Percentiles rank a stretch among this genome's conserved stretches.
Evolutionary conservation across 2,113 vertebrate genomes (phyloP).

Genomic region (Spea bombifrons): DNA sequence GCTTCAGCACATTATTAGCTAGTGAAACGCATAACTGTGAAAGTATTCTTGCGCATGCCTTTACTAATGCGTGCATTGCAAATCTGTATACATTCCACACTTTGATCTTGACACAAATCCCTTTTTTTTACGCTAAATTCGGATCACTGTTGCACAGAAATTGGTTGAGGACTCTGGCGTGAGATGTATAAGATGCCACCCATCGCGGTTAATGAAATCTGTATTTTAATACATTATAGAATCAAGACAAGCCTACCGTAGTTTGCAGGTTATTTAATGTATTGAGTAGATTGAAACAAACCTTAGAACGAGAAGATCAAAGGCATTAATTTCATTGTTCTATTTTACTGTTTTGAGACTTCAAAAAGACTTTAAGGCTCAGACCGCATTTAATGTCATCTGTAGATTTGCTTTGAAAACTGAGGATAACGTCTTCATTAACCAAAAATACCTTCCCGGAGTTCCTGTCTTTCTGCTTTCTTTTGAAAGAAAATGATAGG

Average conservation of each 20-base stretch:
- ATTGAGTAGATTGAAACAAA: constrained; percentile 75
- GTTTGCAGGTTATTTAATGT: constrained; percentile 64
- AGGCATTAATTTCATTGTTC: constrained; percentile 74
- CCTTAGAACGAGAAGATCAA: constrained; percentile 71
- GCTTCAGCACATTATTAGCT: constrained; percentile 65
- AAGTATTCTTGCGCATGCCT: constrained; percentile 55
- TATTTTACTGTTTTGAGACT: constrained; percentile 80
- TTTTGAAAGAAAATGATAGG: constrained; percentile 58
- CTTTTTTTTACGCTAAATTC: constrained; percentile 41
- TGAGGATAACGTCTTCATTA: constrained; percentile 76
- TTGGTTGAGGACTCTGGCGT: constrained; percentile 52
- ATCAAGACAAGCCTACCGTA: constrained; percentile 55
- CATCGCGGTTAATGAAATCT: constrained; percentile 54
- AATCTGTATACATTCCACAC: constrained; percentile 73
- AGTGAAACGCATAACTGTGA: constrained; percentile 42
- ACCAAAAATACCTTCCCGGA: constrained; percentile 67
- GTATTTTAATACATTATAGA: constrained; percentile 54
- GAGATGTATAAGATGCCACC: constrained; percentile 50
- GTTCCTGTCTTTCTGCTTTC: constrained; percentile 70
- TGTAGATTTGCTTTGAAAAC: constrained; percentile 80
- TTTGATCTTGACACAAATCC: constrained; percentile 73
- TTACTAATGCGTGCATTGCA: constrained; percentile 75
- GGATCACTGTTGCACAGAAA: constrained; percentile 54
- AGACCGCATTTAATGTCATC: constrained; percentile 78
- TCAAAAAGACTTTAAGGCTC: constrained; percentile 79